Percentiles rank a stretch among this genome's conserved stretches.
phyloP scores from a whole-genome alignment of 2,888 invertebrate species.

The Coleophora flavipennella region DNA sequence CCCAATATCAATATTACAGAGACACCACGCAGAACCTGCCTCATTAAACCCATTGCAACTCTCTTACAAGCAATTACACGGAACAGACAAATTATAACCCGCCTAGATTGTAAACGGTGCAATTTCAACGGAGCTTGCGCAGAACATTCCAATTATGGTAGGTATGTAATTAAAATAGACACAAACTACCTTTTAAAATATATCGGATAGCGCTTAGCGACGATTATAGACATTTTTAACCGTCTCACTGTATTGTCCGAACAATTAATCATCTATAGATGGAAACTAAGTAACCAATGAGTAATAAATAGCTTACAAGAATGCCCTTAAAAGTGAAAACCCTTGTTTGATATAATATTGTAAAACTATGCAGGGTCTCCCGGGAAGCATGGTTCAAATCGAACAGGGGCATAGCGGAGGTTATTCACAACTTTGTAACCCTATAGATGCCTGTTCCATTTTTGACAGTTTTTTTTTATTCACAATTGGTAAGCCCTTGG shows the following conservation, averaged over 20 bases:
- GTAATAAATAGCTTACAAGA: conserved; percentile 23
- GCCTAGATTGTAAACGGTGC: conserved; percentile 28
- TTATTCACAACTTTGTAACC: too few species aligned
- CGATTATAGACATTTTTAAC: conserved; percentile 13
- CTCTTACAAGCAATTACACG: conserved; percentile 30
- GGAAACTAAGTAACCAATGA: conserved; percentile 4
- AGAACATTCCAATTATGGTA: conserved; percentile 28
- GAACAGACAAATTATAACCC: conserved; percentile 36
- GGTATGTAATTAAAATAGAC: conserved; percentile 37
- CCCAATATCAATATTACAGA: conserved; percentile 29
- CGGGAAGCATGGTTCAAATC: too few species aligned
- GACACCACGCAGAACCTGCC: conserved; percentile 30
- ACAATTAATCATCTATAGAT: conserved; percentile 28
- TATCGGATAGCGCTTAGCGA: conserved; percentile 10
- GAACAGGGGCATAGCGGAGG: too few species aligned
- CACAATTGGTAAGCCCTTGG: too few species aligned
- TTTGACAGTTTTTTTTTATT: too few species aligned
- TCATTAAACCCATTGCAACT: conserved; percentile 31
- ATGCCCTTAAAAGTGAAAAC: conserved; percentile 36
- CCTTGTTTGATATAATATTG: conserved; percentile 53
- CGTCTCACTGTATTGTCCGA: conserved; percentile 26
- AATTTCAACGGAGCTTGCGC: conserved; percentile 24
- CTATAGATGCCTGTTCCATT: too few species aligned
- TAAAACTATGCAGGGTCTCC: too few species aligned
- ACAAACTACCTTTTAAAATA: conserved; percentile 25